A percentile compares a stretch with the other conserved stretches of the same genome.
Conservation (phyloP, 53 echinoderm and acorn worm species). For the Zoroaster sp. region DNA sequence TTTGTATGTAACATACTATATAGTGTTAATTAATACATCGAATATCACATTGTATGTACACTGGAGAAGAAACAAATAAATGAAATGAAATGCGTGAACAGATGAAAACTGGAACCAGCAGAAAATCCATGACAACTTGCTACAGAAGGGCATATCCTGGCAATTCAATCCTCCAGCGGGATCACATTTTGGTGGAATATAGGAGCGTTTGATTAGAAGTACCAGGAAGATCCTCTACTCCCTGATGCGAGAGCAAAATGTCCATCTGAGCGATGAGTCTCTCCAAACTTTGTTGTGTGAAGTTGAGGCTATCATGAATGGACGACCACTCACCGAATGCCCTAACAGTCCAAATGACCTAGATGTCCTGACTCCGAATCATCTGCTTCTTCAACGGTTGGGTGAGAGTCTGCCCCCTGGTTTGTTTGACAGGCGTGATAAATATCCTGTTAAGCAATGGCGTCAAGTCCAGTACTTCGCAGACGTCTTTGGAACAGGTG, state of each 20-base stretch:
- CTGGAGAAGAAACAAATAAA: too few species aligned
- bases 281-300: conserved; percentile 47
- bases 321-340: conserved; percentile 45
- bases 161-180: conserved; percentile 62
- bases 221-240: conserved; percentile 58
- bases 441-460: too few species aligned
- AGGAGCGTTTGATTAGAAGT: conserved; percentile 68
- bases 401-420: too few species aligned
- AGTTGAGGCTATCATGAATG: conserved; percentile 54
- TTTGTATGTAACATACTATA: too few species aligned
- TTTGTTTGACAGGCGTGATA: too few species aligned
- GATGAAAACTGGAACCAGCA: conserved; percentile 30
- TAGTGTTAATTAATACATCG: too few species aligned
- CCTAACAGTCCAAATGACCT: conserved; percentile 30
- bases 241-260: conserved; percentile 50
- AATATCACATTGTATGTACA: too few species aligned
- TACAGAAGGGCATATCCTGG: conserved; percentile 53
- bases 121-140: conserved; percentile 20
- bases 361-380: conserved; percentile 40
- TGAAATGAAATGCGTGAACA: conserved; percentile 34
- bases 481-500: too few species aligned
- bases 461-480: too few species aligned
- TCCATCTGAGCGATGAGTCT: conserved; percentile 19
- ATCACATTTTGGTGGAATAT: conserved; percentile 72
- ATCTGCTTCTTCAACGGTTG: too few species aligned